A percentile compares a stretch with the other conserved stretches of the same genome.
Evolutionary conservation across 1,140 invertebrate genomes (phyloP).

Genomic region (Polypedilum pembai): DNA sequence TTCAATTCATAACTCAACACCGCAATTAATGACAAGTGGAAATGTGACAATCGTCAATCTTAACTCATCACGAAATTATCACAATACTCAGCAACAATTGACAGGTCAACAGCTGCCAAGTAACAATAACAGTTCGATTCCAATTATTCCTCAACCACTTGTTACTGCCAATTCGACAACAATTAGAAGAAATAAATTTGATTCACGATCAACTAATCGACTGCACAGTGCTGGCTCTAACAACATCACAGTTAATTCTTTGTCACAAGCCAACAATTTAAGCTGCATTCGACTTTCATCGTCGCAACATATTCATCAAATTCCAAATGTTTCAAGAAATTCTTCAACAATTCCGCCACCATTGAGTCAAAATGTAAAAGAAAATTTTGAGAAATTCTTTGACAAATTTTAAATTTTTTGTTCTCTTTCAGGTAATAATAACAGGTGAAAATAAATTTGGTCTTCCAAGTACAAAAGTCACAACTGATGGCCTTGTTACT

Average conservation of each 20-base stretch:
- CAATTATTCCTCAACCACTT: not conserved
- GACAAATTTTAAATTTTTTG: no score
- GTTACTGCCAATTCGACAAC: no score
- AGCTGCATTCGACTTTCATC: slow-evolving; percentile 58
- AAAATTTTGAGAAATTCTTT: no score
- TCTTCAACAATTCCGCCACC: not conserved
- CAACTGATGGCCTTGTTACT: slow-evolving; percentile 52
- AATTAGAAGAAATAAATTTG: slow-evolving; percentile 48
- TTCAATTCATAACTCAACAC: slow-evolving; percentile 37
- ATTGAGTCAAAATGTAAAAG: not conserved
- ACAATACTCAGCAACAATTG: not conserved
- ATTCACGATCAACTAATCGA: slow-evolving; percentile 60
- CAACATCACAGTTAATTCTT: slow-evolving; percentile 31
- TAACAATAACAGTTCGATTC: slow-evolving; percentile 27
- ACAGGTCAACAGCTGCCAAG: slow-evolving; percentile 29
- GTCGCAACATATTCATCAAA: slow-evolving; percentile 56
- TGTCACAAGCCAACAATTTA: no score
- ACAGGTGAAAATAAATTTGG: slow-evolving; percentile 47
- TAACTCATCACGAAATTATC: slow-evolving; percentile 45
- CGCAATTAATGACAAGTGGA: slow-evolving; percentile 58
- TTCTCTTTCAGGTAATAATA: slow-evolving; percentile 46
- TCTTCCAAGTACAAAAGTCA: slow-evolving; percentile 45
- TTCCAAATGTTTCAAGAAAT: not conserved
- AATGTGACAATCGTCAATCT: slow-evolving; percentile 70
- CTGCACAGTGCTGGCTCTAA: slow-evolving; percentile 60